phyloP scores from a whole-genome alignment of 2,113 vertebrate genomes.

The Datnioides undecimradiatus region DNA sequence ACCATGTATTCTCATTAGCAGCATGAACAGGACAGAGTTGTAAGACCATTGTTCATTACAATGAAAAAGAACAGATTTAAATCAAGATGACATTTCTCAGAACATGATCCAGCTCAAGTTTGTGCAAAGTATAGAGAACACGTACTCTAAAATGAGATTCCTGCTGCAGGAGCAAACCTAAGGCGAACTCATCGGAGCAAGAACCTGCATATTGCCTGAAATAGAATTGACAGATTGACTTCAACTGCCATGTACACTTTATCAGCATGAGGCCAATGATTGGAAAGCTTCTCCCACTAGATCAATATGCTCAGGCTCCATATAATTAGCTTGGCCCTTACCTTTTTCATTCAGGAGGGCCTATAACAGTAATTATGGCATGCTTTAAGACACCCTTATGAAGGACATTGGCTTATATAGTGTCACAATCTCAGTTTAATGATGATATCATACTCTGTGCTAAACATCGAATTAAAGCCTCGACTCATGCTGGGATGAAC shows the following conservation, averaged over 20 bases:
- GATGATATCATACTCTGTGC: slow-evolving; percentile 28
- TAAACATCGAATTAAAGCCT: slow-evolving; percentile 11
- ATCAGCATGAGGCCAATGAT: slow-evolving; percentile 57
- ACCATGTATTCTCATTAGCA: slow-evolving; percentile 49
- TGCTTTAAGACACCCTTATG: slow-evolving; percentile 47
- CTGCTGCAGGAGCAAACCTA: slow-evolving; percentile 1
- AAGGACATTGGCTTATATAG: slow-evolving; percentile 4
- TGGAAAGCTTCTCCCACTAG: slow-evolving; percentile 42
- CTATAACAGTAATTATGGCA: slow-evolving; percentile 41
- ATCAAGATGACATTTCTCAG: slow-evolving; percentile 43
- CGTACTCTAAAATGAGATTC: slow-evolving; percentile 9
- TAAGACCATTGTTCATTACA: slow-evolving; percentile 27
- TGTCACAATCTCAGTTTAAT: slow-evolving; percentile 48
- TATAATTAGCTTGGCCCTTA: slow-evolving; percentile 61
- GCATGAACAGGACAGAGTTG: slow-evolving; percentile 10
- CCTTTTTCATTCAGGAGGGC: slow-evolving; percentile 20
- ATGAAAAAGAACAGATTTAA: slow-evolving; percentile 45
- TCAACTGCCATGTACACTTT: slow-evolving; percentile 30
- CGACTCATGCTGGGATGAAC: slow-evolving; percentile 14
- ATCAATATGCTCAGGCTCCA: slow-evolving; percentile 65
- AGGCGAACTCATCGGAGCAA: slow-evolving; percentile 19
- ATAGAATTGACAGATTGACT: slow-evolving; percentile 52
- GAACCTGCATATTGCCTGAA: slow-evolving; percentile 20
- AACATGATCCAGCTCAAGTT: slow-evolving; percentile 35
- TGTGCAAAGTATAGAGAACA: slow-evolving; percentile 1